Evolutionary conservation across 2,113 vertebrate species (phyloP).

Genomic region (Pachycephala philippinensis): DNA sequence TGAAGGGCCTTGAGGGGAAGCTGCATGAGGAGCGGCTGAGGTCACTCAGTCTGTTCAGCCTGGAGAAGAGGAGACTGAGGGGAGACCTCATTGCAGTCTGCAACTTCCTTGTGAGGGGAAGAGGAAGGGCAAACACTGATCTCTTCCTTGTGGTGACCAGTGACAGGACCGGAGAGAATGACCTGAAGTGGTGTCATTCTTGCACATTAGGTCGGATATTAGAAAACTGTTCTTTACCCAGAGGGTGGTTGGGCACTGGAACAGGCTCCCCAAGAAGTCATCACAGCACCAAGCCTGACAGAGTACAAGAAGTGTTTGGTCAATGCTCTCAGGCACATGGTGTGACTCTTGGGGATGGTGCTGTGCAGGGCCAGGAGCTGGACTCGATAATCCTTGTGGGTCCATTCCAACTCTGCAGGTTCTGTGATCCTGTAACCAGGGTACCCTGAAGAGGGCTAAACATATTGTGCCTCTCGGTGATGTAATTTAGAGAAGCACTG

Average conservation of each 20-base stretch:
- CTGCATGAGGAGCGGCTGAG: fast-evolving
- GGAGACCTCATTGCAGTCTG: neutral
- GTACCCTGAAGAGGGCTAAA: neutral
- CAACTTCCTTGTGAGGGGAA: neutral
- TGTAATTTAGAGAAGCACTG: neutral
- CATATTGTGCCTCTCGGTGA: fast-evolving
- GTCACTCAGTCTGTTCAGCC: neutral
- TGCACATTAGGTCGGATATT: neutral
- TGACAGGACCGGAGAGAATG: fast-evolving
- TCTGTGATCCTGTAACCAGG: neutral
- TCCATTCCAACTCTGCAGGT: neutral
- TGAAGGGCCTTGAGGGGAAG: neutral
- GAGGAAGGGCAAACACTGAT: neutral
- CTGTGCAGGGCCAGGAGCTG: neutral
- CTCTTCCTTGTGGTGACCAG: fast-evolving
- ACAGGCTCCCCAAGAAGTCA: neutral
- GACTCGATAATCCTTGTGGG: neutral
- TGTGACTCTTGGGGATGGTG: neutral
- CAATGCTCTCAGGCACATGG: no score
- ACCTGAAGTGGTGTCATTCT: neutral
- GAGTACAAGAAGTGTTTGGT: neutral
- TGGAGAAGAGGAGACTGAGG: neutral
- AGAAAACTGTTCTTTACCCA: neutral
- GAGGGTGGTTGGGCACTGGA: no score
- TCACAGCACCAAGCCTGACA: neutral